Evolutionary conservation across 2,888 invertebrate species (phyloP).

Genomic region (Steinernema scapterisci): DNA sequence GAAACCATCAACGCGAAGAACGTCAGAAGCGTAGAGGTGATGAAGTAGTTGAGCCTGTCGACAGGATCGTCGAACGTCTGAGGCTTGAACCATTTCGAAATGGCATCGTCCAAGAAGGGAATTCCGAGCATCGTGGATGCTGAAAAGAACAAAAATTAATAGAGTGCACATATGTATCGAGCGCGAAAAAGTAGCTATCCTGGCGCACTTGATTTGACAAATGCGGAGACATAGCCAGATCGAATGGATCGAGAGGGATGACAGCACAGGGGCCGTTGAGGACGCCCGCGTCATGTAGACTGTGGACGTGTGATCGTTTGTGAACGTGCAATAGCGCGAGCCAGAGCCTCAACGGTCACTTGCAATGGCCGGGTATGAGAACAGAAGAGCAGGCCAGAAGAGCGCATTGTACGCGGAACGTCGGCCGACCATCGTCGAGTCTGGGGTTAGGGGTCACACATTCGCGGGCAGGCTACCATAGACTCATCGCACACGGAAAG

Average conservation of each 20-base stretch:
- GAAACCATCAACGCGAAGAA: constrained; percentile 67
- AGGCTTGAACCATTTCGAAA: constrained; percentile 59
- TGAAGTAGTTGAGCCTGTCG: constrained; percentile 64
- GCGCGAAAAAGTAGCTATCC: background rate
- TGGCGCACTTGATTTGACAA: background rate
- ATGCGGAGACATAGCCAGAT: background rate
- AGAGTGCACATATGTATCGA: background rate
- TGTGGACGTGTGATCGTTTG: background rate
- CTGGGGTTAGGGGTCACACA: constrained; percentile 31
- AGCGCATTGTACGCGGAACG: constrained; percentile 24
- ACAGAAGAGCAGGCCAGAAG: background rate
- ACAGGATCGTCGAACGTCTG: constrained; percentile 64
- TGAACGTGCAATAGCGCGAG: constrained; percentile 10
- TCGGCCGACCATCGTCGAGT: background rate
- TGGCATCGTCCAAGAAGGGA: constrained; percentile 63
- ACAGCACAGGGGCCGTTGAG: background rate
- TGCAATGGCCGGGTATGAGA: background rate
- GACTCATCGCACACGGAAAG: background rate
- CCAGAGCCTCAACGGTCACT: constrained; percentile 3
- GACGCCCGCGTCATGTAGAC: constrained; percentile 10
- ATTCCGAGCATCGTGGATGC: constrained; percentile 57
- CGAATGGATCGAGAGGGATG: constrained; percentile 8
- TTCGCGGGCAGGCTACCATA: constrained; percentile 12
- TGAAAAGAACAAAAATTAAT: background rate
- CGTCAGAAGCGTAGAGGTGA: constrained; percentile 59